These are phyloP conservation scores for Eleutherodactylus coqui DNA, from an alignment of 2,797 vertebrate species.

Conservation along the genomic window DNA sequence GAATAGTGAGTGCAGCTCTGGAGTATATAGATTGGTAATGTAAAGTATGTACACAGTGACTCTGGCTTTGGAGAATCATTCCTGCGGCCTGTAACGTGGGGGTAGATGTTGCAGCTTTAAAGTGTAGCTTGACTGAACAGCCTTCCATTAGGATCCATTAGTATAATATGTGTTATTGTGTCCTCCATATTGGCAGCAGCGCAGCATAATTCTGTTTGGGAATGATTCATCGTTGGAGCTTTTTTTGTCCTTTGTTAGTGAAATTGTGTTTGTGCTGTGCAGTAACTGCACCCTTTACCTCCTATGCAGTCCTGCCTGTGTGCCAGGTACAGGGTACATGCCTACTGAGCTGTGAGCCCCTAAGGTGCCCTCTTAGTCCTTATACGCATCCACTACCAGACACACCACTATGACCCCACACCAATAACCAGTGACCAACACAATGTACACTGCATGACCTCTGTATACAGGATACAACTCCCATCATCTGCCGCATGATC, in stretches of 20 bases:
- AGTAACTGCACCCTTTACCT: neutral
- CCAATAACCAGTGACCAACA: neutral
- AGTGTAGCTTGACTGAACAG: too few species aligned
- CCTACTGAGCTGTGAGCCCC: neutral
- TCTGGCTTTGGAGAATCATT: too few species aligned
- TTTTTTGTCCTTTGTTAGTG: neutral
- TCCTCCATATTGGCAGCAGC: too few species aligned
- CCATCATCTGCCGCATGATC: neutral
- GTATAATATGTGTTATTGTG: too few species aligned
- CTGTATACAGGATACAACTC: neutral
- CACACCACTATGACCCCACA: neutral
- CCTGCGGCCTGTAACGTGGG: too few species aligned
- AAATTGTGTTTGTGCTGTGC: neutral
- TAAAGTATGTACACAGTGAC: too few species aligned
- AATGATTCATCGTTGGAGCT: too few species aligned
- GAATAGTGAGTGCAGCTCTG: too few species aligned
- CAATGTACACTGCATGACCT: neutral
- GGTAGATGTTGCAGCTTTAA: too few species aligned
- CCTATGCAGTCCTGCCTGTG: neutral
- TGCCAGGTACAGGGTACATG: neutral
- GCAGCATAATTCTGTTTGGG: too few species aligned
- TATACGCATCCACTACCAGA: neutral
- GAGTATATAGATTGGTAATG: too few species aligned
- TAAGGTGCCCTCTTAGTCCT: neutral
- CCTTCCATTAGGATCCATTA: too few species aligned